phyloP scores from a whole-genome alignment of 2,113 vertebrate species.

The Echinops telfairi region DNA sequence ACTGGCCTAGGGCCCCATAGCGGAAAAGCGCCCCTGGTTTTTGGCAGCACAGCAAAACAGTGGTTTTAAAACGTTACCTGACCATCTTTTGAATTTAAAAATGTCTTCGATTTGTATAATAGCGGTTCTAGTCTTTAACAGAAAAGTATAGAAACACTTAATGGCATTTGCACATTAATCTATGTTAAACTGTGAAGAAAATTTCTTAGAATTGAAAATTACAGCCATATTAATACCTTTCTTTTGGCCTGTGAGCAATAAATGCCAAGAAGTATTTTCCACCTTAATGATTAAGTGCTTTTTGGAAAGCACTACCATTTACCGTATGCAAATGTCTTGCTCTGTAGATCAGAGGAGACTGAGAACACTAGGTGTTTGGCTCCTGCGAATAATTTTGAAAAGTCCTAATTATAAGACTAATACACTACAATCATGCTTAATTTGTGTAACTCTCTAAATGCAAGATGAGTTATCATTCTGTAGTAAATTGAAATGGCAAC shows the following conservation, averaged over 20 bases:
- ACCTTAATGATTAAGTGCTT: constrained; percentile 77
- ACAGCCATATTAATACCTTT: constrained; percentile 80
- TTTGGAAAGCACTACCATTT: constrained; percentile 80
- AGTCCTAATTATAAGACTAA: constrained; percentile 83
- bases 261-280: constrained; percentile 72
- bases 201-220: constrained; percentile 83
- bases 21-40: constrained; percentile 78
- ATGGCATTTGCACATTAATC: constrained; percentile 82
- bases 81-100: constrained; percentile 75
- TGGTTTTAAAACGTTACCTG: constrained; percentile 81
- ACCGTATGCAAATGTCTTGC: constrained; percentile 82
- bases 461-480: constrained; percentile 41
- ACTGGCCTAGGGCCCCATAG: constrained; percentile 71
- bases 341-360: constrained; percentile 81
- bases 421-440: constrained; percentile 79
- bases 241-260: constrained; percentile 80
- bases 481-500: constrained; percentile 58
- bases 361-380: constrained; percentile 77
- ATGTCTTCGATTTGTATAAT: constrained; percentile 77
- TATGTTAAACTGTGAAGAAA: constrained; percentile 75
- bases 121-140: constrained; percentile 73
- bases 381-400: constrained; percentile 79
- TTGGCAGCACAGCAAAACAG: constrained; percentile 73
- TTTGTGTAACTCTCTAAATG: constrained; percentile 77
- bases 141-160: constrained; percentile 80